Evolutionary conservation across 2,113 vertebrate species (phyloP), one percentile per base, ranked within the genome.

Genomic region (Paracanthobrama guichenoti): DNA sequence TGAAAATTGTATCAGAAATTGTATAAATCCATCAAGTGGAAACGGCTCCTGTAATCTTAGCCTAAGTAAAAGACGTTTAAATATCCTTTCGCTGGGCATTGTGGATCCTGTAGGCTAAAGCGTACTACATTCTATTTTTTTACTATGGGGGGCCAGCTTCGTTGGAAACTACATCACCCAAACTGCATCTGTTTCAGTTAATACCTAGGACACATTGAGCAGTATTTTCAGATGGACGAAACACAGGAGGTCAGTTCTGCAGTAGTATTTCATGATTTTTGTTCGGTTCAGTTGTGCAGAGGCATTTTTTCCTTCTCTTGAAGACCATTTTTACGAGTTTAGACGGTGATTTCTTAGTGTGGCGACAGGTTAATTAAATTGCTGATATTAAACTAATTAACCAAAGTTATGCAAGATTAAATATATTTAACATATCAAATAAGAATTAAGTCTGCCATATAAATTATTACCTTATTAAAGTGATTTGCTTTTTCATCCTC

Each of bases 121-220:
- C 20, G 0, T 2, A 0, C 2, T 13, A 22, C 26, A 6, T 46
- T 31, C n/a, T 18, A 24, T 20, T 6, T 0, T n/a, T 22, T 18
- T 14, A 14, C 48, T 18, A 42, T 18, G 2, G 4, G 4, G 1
- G 1, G 20, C 26, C 0, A 26, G 14, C 0, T 11, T n/a, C 0
- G 8, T 0, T 0, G 7, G 10, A 84, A 88, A 94, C 93, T 93
- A 93, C 93, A 93, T 64, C n/a, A 59, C 77, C 88, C 87, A 59
- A 44, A 53, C 64, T 26, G n/a, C 67, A 2, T 2, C 11, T 13
- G 44, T 39, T 28, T 44, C n/a, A 24, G 62, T 66, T 81, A 81
- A 81, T 50, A 24, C 67, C 42, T 64, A 18, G 13, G 48, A 35
- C 67, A 20, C 84, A 12, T 16, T 10, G 16, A 3, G 8, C 20